Percentiles rank a stretch among this genome's conserved stretches.
Evolutionary conservation across 2,888 invertebrate species (phyloP).

Genomic region (Cephus nigrinus): DNA sequence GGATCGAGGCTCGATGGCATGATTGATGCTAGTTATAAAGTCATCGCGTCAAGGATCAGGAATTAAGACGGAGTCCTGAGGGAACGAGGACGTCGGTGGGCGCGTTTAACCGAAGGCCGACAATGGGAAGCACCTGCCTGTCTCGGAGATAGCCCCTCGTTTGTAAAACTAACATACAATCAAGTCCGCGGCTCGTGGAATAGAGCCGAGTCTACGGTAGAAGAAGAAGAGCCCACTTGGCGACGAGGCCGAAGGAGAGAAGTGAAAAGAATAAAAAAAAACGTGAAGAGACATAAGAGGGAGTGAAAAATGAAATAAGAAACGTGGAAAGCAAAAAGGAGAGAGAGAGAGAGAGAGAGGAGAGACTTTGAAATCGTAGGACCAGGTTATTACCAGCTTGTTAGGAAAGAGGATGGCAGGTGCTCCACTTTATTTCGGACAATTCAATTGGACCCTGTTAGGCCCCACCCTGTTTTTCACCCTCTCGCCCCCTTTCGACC

Average conservation of each 20-base stretch:
- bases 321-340: constrained; percentile 23
- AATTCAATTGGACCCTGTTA: constrained; percentile 59
- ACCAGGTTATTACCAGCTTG: constrained; percentile 63
- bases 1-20: background rate
- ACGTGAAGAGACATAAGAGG: constrained; percentile 30
- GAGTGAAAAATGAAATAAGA: constrained; percentile 25
- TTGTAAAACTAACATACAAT: constrained; percentile 63
- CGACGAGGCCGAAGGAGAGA: constrained; percentile 29
- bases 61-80: constrained; percentile 1
- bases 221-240: background rate
- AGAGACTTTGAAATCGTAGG: constrained; percentile 21
- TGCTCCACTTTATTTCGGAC: constrained; percentile 64
- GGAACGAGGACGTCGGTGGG: constrained; percentile 11
- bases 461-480: constrained; percentile 35
- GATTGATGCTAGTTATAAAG: background rate
- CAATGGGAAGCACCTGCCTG: constrained; percentile 55
- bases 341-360: constrained; percentile 15
- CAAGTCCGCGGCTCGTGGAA: constrained; percentile 52
- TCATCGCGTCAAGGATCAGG: constrained; percentile 1
- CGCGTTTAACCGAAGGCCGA: constrained; percentile 24
- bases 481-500: constrained; percentile 34
- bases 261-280: constrained; percentile 14
- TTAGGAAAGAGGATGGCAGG: constrained; percentile 54
- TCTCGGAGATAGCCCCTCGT: constrained; percentile 54
- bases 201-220: background rate